A percentile compares a stretch with the other conserved stretches of the same genome.
These are phyloP conservation scores for Paguma larvata DNA, from an alignment of 2,797 vertebrate species.

Conservation along the genomic window DNA sequence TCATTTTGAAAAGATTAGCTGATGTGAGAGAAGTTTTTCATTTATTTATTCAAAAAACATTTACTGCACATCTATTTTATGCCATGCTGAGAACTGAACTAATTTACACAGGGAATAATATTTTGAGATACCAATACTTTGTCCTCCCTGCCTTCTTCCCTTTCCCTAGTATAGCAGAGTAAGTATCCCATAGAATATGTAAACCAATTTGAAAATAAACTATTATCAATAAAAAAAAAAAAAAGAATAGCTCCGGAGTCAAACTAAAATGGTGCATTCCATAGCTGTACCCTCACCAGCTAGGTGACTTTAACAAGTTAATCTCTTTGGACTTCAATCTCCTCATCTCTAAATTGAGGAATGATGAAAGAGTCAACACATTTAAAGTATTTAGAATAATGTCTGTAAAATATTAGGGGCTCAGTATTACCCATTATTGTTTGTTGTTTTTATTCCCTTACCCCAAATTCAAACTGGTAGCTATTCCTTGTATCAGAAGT, in stretches of 20 bases:
- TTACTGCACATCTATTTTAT: not conserved
- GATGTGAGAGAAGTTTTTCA: not conserved
- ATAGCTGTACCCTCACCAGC: not conserved
- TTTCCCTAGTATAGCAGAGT: not conserved
- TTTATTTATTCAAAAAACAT: not conserved
- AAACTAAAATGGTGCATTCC: not conserved
- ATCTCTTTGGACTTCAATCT: not conserved
- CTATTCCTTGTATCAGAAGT: not conserved
- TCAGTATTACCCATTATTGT: not conserved
- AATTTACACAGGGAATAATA: not conserved
- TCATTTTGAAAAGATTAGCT: not conserved
- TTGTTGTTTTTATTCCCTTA: not conserved
- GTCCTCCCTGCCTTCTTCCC: not conserved
- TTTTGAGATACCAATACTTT: not conserved
- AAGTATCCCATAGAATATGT: not conserved
- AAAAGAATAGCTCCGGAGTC: accelerated
- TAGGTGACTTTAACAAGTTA: not conserved
- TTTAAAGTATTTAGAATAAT: not conserved
- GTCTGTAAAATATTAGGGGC: not conserved
- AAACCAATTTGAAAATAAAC: too few relatives aligned
- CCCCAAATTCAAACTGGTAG: not conserved
- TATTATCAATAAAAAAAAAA: too few relatives aligned
- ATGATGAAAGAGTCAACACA: not conserved
- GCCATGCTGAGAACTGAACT: not conserved
- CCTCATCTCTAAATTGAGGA: not conserved